Evolutionary conservation across 2,113 vertebrate species (phyloP).

Genomic region (Lophochroa leadbeateri): DNA sequence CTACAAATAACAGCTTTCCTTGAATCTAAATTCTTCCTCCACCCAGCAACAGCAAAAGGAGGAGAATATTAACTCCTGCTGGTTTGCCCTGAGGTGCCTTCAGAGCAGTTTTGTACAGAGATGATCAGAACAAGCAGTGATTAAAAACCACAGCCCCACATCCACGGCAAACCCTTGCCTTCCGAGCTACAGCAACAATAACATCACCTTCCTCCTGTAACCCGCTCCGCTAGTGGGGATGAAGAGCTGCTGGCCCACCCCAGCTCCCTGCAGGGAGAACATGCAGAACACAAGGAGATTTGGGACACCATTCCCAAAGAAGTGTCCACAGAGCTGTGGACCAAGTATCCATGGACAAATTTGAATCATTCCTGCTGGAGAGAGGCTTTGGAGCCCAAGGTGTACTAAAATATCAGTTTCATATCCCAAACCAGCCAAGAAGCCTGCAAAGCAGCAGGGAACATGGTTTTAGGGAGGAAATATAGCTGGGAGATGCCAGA

Average conservation of each 20-base stretch:
- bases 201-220: not conserved
- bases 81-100: slow-evolving; percentile 1
- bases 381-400: not conserved
- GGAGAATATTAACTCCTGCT: not conserved
- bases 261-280: not conserved
- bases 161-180: not conserved
- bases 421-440: not conserved
- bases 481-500: not conserved
- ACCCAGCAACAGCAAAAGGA: not conserved
- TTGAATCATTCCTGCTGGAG: not conserved
- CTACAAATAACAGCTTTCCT: not conserved
- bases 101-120: not conserved
- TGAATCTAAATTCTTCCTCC: not conserved
- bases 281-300: not conserved
- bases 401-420: not conserved
- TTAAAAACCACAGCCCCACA: not conserved
- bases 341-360: not conserved
- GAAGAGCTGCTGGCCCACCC: not conserved
- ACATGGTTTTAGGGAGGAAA: not conserved
- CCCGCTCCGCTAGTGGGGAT: not conserved
- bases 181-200: not conserved
- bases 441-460: not conserved
- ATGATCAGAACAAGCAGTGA: not conserved
- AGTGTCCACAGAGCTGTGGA: not conserved
- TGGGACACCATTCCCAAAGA: not conserved